These are phyloP conservation scores for Podarcis siculus DNA, from an alignment of 2,797 vertebrate genomes.

Conservation along the genomic window DNA sequence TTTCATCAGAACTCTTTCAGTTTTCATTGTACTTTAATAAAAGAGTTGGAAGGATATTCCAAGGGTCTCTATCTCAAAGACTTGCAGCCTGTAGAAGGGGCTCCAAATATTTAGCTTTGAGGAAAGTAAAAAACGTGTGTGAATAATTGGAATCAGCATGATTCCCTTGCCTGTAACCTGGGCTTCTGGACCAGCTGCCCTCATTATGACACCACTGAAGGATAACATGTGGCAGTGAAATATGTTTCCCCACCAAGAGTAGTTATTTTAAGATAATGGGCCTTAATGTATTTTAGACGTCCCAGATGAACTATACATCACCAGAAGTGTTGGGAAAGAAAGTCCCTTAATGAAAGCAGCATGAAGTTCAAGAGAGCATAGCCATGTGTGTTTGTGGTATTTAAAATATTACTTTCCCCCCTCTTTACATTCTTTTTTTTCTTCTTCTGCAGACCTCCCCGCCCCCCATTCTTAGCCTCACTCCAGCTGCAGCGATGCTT, in stretches of 20 bases:
- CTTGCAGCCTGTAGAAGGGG: slow-evolving; percentile 43
- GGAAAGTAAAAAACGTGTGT: slow-evolving; percentile 48
- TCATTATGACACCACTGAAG: slow-evolving; percentile 31
- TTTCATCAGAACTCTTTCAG: slow-evolving; percentile 73
- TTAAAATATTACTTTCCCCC: slow-evolving; percentile 31
- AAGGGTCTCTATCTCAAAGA: slow-evolving; percentile 56
- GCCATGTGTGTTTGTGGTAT: not conserved
- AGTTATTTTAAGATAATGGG: slow-evolving; percentile 49
- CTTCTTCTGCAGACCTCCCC: not conserved
- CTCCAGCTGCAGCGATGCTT: slow-evolving; percentile 27
- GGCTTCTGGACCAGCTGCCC: slow-evolving; percentile 18
- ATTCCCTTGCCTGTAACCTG: slow-evolving; percentile 47
- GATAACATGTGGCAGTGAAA: not conserved
- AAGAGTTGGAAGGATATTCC: slow-evolving; percentile 58
- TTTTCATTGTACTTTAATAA: slow-evolving; percentile 76
- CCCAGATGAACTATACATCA: slow-evolving; percentile 10
- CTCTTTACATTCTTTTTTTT: not conserved
- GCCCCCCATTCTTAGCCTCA: slow-evolving; percentile 24
- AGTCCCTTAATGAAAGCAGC: slow-evolving; percentile 4
- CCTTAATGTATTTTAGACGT: slow-evolving; percentile 53
- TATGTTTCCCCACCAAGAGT: slow-evolving; percentile 49
- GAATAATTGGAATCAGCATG: slow-evolving; percentile 54
- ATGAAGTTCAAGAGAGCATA: not conserved
- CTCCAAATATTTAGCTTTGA: slow-evolving; percentile 51
- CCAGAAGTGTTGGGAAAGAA: slow-evolving; percentile 27